Percentiles rank a stretch among this genome's conserved stretches.
Evolutionary conservation across 2,797 vertebrate genomes (phyloP).

Genomic region (Otolemur crassicaudatus): DNA sequence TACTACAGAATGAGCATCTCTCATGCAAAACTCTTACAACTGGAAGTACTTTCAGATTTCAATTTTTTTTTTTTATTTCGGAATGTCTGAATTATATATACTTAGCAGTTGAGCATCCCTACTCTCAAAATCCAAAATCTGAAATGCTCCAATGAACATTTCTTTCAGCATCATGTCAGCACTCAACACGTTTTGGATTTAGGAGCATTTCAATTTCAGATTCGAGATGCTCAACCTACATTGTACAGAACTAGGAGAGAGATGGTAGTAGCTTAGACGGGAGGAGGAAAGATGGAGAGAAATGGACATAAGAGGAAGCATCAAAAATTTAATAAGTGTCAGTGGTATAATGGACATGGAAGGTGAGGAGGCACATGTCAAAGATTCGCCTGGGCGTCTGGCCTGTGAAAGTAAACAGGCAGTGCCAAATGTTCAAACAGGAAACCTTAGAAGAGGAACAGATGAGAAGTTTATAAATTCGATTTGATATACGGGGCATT

Average conservation of each 20-base stretch:
- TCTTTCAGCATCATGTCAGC: not conserved
- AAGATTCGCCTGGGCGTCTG: not conserved
- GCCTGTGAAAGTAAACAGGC: not conserved
- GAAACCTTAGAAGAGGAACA: not conserved
- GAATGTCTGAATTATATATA: not conserved
- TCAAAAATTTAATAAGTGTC: not conserved
- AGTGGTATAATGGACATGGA: conserved; percentile 5
- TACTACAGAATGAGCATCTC: not conserved
- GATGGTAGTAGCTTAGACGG: not conserved
- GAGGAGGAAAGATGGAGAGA: not conserved
- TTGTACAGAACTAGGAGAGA: not conserved
- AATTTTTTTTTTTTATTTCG: not conserved
- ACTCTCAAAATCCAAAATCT: not conserved
- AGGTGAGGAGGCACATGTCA: not conserved
- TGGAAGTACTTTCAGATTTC: not conserved
- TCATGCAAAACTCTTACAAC: not conserved
- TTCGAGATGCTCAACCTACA: not conserved
- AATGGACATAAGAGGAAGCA: not conserved
- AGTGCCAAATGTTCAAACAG: not conserved
- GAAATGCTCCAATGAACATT: not conserved
- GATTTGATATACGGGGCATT: not conserved
- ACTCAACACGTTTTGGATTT: not conserved
- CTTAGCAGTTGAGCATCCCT: not conserved
- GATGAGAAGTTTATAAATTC: conserved; percentile 11
- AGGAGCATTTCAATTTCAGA: not conserved